Base-by-base conservation (phyloP, 2,797 vertebrate species). In the Paedocypris micromegethes region DNA sequence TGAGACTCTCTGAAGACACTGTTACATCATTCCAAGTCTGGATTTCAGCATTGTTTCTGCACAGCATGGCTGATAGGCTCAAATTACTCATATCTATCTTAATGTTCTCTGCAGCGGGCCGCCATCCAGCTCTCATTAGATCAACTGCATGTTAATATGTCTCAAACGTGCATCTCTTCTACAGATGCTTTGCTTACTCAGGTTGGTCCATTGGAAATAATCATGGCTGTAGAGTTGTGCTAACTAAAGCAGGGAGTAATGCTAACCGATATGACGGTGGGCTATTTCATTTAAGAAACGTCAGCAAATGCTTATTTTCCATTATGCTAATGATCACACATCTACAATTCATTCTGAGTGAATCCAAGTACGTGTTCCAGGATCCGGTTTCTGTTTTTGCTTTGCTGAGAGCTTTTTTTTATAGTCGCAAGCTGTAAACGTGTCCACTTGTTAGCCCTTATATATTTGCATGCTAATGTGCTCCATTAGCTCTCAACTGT, bases 21-120 rank as follows among this genome's bases (percentile, higher is more conserved):
- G 57, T 75, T 78, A 72, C 77, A 72, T 75, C 73, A 73, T 71
- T 74, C 47, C 5, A 5, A 55, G 61, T 66, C 69, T 72, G 70
- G 55, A 69, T 75, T 72, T 72, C 72, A 58, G 47, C 38, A 50
- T 46, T 68, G 64, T 59, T 62, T 70, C 60, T 68, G 55, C 67
- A 67, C 50, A 44, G 69, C 49, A 69, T 47, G 45, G 49, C 49
- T 63, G 73, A 67, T 66, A 47, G 53, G 68, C 68, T 67, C 59
- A 67, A 59, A 67, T 67, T 67, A 44, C 64, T 64, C 58, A 63
- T 67, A 75, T 75, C 42, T 72, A 66, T 64, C 62, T 76, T 76
- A 66, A 76, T 72, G 63, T 49, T 49, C 66, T 58, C 42, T 56
- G 64, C 62, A 69, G 70, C 66, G 47, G 53, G 67, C 54, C 63